phyloP scores from a whole-genome alignment of 2,888 invertebrate genomes.

The Aphidoletes aphidimyza region DNA sequence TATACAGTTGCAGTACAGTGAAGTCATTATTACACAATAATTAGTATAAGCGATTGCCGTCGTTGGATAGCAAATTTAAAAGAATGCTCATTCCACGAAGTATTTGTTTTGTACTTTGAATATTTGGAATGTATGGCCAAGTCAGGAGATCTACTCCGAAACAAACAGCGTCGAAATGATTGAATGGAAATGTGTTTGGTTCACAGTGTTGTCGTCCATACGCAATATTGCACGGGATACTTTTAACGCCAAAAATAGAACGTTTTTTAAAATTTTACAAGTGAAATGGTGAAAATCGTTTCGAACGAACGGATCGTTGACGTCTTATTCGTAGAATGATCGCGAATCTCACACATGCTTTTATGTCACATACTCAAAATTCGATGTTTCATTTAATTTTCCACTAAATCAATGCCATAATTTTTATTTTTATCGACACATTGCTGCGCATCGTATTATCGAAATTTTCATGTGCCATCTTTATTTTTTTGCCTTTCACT shows the following conservation, averaged over 20 bases:
- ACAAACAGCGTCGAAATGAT: neutral
- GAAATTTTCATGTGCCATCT: conserved; percentile 14
- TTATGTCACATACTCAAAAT: neutral
- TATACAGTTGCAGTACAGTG: conserved; percentile 36
- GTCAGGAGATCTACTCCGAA: neutral
- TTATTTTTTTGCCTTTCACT: neutral
- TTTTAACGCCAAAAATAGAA: too few species aligned
- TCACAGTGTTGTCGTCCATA: too few species aligned
- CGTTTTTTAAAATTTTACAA: too few species aligned
- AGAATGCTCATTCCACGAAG: conserved; percentile 15
- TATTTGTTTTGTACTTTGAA: neutral
- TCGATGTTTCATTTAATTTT: conserved; percentile 45
- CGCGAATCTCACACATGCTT: neutral
- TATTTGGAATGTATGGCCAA: neutral
- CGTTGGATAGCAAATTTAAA: neutral
- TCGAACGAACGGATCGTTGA: neutral
- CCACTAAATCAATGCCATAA: conserved; percentile 53
- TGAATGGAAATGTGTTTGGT: too few species aligned
- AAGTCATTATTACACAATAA: conserved; percentile 50
- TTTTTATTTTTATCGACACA: conserved; percentile 52
- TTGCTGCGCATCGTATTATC: neutral
- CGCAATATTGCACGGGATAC: too few species aligned
- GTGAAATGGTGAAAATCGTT: neutral
- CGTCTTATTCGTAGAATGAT: neutral
- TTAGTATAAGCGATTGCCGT: conserved; percentile 33